Base-by-base conservation (phyloP, 2,113 vertebrate species). In the Equus quagga region DNA sequence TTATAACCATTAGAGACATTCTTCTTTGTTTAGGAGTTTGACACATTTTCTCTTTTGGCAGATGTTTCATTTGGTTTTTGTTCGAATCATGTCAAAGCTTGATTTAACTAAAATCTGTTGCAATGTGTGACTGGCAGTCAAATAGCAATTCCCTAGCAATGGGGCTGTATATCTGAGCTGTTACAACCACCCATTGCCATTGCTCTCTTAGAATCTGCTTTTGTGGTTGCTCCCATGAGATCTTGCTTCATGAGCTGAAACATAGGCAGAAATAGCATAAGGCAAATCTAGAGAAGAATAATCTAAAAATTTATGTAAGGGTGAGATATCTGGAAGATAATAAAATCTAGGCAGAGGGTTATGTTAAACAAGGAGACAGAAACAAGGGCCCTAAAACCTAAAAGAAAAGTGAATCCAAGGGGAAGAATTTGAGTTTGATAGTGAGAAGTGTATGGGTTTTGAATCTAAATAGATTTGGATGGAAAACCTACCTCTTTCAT, bases 91-190 rank as follows among this genome's bases (percentile, higher is more conserved):
- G 65, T 76, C 92, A 88, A 44, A 81, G 44, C 60, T 94, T 90
- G 93, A 94, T 98, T 97, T 97, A 98, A 95, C 84, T 96, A 98
- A 97, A 97, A 82, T 89, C 89, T 94, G 67, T 75, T 97, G 56
- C 94, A 79, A 49, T 79, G 92, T 96, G 91, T 97, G 95, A 97
- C 85, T 96, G 85, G 96, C 85, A 95, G 93, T 96, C 91, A 96
- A 94, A 95, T 24, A 51, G 51, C 95, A 94, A 33, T 97, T 95
- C 62, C 41, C 69, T 54, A 46, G 26, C 46, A 92, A 94, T 36
- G 19, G 28, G 36, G 72, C 64, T 70, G 36, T 89, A 86, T 92
- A 95, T 76, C 28, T 49, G 49, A 65, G 80, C 18, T 51, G 44
- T 89, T 97, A 79, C 54, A 76, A 88, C 51, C 75, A 91, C 49